Conservation (phyloP, 2,888 invertebrate genomes). For the Pollenia labialis region DNA sequence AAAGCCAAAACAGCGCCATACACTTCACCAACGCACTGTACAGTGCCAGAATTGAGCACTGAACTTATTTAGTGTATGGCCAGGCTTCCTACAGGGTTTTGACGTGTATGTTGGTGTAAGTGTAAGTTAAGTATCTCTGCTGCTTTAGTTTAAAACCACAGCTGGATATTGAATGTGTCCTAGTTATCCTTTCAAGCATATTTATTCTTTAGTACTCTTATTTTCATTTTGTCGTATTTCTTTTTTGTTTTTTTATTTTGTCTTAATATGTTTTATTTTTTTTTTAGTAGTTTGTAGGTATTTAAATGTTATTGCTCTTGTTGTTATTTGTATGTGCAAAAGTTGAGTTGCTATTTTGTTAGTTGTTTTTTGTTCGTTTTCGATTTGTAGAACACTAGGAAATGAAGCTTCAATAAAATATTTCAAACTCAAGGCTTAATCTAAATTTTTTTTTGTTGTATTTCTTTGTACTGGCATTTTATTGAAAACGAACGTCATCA, state of each 20-base stretch:
- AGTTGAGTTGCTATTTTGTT: not conserved
- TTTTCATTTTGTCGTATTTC: slow-evolving; percentile 34
- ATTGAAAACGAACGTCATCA: slow-evolving; percentile 43
- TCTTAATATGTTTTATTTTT: not conserved
- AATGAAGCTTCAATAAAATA: slow-evolving; percentile 51
- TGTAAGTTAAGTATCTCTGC: not conserved
- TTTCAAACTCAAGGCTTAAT: slow-evolving; percentile 59
- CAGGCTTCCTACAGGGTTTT: too few relatives aligned
- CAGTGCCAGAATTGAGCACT: too few relatives aligned
- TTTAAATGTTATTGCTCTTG: slow-evolving; percentile 52
- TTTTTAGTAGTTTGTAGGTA: slow-evolving; percentile 41
- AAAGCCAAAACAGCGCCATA: too few relatives aligned
- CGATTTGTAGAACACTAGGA: slow-evolving; percentile 47
- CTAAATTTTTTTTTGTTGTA: slow-evolving; percentile 37
- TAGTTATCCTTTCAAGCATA: slow-evolving; percentile 72
- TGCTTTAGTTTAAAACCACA: slow-evolving; percentile 54
- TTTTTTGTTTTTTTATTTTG: not conserved
- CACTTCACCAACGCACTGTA: too few relatives aligned
- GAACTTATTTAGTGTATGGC: too few relatives aligned
- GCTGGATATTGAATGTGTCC: slow-evolving; percentile 68
- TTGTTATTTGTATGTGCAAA: slow-evolving; percentile 37
- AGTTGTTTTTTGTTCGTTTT: not conserved
- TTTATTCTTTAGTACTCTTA: slow-evolving; percentile 62
- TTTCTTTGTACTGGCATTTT: slow-evolving; percentile 29
- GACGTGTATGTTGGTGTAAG: not conserved